Base-by-base conservation (phyloP, 1,140 invertebrate species). In the Maniola jurtina region DNA sequence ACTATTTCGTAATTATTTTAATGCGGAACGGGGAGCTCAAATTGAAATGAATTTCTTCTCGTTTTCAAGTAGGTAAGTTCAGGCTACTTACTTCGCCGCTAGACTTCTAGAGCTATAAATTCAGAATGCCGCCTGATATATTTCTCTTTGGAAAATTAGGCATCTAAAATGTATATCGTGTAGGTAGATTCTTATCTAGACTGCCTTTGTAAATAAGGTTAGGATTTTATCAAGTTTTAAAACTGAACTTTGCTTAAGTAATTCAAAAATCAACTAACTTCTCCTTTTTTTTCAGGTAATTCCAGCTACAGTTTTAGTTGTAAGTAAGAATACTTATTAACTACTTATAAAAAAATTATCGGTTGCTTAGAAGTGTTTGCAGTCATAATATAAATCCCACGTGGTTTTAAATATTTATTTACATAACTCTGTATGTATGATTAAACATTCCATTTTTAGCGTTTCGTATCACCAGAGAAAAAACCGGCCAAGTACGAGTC, bases 41-140 rank as follows among this genome's bases (percentile, higher is more conserved):
- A 70, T 69, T 70, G 63, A 70, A 70, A 66, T 70, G 64, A 70
- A 66, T 70, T 69, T 60, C 67, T 70, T 70, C 59, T 58, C 64
- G 68, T 70, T 62, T 63, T 62, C 52, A 65, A 64, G 57, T 50
- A 42, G 50, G 40, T 57, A 70, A 65, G 59, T 65, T 36, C 54
- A 60, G 63, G 59, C 63, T 70, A 70, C 63, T 70, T 61, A 64
- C 60, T n/a, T 56, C 54, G 58, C 68, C 63, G 62, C 60, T 64
- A 70, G 52, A 55, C 52, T 55, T 55, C 33, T 55, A 9, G 59
- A 65, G 63, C 68, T 65, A 70, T 70, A 70, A 70, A 65, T 70
- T 70, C 61, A 42, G 54, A 61, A 65, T 65, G 60, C 38, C 55
- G 33, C 42, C 54, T 62, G 47, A 55, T 55, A 13, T 16, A 55